Base-by-base conservation (phyloP, 92 coral and sea anemone species). In the Palythoa grandis region DNA sequence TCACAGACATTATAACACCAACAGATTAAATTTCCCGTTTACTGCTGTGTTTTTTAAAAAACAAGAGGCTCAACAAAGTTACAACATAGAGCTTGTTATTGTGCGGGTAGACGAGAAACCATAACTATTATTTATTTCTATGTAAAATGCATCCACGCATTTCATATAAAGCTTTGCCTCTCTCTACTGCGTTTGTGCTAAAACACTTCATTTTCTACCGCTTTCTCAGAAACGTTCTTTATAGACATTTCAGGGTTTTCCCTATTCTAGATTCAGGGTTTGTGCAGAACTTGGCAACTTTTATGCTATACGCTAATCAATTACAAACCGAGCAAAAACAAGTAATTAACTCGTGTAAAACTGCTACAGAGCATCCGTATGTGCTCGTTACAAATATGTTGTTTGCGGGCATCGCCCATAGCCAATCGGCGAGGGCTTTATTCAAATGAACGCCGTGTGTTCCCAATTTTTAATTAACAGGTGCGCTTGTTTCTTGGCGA, bases 381-480 rank as follows among this genome's bases (percentile, higher is more conserved):
- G 40, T 48, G 40, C 60, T 80, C 85, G 74, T 37, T 80, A 65
- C 70, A 40, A 80, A 40, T 52, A 29, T 80, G 74, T 61, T 67
- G 75, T 47, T 65, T 80, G 85, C 70, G 72, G 74, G 22, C 14
- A 47, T 66, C 40, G 2, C 13, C 61, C 2, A 48, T 12, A 48
- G 15, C 85, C 85, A 80, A 80, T 80, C 85, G 23, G 50, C 13
- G 47, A 15, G 12, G 20, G 74, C 48, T 17, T 16, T 65, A 11
- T 65, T 10, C 47, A 66, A 43, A 52, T 77, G 68, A 80, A 80
- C 72, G 60, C 72, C 75, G 39, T 35, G 47, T 65, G 85, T 80
- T 80, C 43, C 85, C 50, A 43, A 66, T 63, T 48, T 67, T 80
- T 53, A 65, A 80, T 80, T 80, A 80, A 39, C 85, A 80, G 85